Conservation (phyloP, 2,113 vertebrate genomes). For the Myodes glareolus region DNA sequence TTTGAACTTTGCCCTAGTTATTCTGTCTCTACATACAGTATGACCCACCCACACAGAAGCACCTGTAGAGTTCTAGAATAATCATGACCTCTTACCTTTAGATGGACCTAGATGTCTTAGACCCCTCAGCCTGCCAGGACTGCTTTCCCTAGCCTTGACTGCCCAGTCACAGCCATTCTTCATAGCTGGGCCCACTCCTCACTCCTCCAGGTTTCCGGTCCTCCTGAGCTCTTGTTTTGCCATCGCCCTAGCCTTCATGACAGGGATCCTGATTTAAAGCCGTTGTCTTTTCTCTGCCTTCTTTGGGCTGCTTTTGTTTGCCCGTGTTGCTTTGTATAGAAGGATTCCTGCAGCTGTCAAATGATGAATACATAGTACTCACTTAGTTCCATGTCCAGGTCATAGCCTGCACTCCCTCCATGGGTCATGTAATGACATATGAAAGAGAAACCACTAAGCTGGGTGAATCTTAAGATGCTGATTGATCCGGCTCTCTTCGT, state of each 20-base stretch:
- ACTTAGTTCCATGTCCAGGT: constrained; percentile 8
- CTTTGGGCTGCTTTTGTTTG: background rate
- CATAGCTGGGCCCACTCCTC: background rate
- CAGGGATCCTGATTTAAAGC: background rate
- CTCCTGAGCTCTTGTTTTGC: background rate
- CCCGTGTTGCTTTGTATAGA: background rate
- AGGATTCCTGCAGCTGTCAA: background rate
- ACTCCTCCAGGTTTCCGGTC: background rate
- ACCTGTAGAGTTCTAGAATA: background rate
- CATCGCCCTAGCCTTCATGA: background rate
- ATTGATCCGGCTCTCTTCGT: background rate
- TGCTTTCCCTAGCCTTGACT: background rate
- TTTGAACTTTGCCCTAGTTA: background rate
- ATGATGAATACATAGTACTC: background rate
- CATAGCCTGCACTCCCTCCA: background rate
- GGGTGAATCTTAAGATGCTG: background rate
- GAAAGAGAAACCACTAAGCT: background rate
- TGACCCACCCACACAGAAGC: background rate
- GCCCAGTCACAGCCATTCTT: background rate
- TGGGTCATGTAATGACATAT: background rate
- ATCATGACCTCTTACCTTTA: background rate
- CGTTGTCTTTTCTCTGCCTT: background rate
- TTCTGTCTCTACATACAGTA: background rate
- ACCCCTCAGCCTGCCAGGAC: background rate
- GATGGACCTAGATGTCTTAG: background rate